A percentile compares a stretch with the other conserved stretches of the same genome.
Evolutionary conservation across 2,113 vertebrate species (phyloP).

Genomic region (Limnothrissa miodon): DNA sequence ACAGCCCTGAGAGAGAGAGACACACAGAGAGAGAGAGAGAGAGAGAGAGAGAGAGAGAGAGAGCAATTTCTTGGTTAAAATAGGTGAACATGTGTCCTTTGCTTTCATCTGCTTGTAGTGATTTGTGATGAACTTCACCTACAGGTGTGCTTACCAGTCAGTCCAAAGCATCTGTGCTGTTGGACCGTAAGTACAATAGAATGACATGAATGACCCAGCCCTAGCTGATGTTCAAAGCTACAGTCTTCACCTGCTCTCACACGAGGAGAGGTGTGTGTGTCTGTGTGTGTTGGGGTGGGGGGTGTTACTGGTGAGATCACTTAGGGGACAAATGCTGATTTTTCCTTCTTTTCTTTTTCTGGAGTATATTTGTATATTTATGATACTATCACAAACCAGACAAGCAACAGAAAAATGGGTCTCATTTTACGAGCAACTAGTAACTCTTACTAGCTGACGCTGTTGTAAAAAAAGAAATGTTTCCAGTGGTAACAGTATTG

Average conservation of each 20-base stretch:
- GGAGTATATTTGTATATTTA: not conserved
- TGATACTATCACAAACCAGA: not conserved
- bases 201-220: not conserved
- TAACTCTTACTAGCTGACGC: not conserved
- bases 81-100: conserved; percentile 44
- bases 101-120: conserved; percentile 44
- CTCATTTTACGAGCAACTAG: not conserved
- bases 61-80: conserved; percentile 19
- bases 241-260: not conserved
- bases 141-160: conserved; percentile 43
- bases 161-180: conserved; percentile 43
- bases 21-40: not conserved
- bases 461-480: no score
- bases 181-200: conserved; percentile 2
- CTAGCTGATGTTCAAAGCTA: not conserved
- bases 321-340: not conserved
- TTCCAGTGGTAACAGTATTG: not conserved
- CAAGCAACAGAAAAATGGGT: not conserved
- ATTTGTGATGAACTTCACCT: conserved; percentile 47
- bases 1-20: not conserved
- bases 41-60: not conserved
- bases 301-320: not conserved
- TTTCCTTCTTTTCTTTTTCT: not conserved
- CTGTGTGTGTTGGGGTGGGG: no score
- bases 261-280: not conserved